Evolutionary conservation across 2,797 vertebrate genomes (phyloP).

Genomic region (Huso huso): DNA sequence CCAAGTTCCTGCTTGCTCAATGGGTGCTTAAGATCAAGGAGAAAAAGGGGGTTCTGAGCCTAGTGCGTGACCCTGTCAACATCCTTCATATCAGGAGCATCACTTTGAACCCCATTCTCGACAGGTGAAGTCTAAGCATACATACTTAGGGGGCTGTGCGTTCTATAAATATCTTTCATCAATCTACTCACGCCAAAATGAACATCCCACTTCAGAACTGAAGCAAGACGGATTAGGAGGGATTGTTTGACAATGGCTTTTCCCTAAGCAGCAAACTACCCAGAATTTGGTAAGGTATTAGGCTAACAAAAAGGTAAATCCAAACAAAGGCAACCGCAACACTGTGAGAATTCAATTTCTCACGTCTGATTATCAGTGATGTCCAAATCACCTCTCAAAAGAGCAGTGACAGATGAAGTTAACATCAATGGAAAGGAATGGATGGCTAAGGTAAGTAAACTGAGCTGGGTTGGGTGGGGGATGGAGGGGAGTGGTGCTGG

Average conservation of each 20-base stretch:
- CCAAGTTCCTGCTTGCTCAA: neutral
- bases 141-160: neutral
- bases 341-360: neutral
- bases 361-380: neutral
- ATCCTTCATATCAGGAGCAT: neutral
- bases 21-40: conserved; percentile 3
- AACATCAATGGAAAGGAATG: too few relatives aligned
- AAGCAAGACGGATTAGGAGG: neutral
- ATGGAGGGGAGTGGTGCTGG: too few relatives aligned
- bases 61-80: neutral
- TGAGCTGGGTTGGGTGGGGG: too few relatives aligned
- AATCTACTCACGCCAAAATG: neutral
- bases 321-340: neutral
- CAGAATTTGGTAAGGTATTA: neutral
- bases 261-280: neutral
- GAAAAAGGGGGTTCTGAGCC: neutral
- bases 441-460: too few relatives aligned
- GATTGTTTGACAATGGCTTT: neutral
- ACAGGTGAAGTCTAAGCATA: neutral
- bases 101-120: conserved; percentile 4
- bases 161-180: neutral
- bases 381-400: too few relatives aligned
- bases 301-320: neutral
- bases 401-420: too few relatives aligned
- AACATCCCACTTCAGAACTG: neutral